Conservation (phyloP, 2,113 vertebrate species). For the Odocoileus virginianus region DNA sequence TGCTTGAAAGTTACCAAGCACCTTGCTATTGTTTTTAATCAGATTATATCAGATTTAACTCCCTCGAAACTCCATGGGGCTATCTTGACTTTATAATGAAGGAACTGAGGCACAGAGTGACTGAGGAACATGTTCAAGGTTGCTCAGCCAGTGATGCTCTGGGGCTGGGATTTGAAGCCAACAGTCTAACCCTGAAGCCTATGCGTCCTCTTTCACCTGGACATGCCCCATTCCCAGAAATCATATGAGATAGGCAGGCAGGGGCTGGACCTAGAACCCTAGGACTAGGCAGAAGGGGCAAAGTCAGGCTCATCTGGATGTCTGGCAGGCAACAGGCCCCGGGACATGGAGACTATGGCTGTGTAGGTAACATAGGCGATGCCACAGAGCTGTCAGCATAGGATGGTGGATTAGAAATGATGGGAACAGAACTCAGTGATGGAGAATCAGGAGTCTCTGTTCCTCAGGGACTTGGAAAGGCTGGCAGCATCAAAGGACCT, state of each 20-base stretch:
- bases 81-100: neutral
- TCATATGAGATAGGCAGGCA: neutral
- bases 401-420: neutral
- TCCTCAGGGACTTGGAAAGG: neutral
- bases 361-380: neutral
- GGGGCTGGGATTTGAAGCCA: neutral
- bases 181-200: neutral
- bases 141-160: neutral
- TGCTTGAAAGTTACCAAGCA: neutral
- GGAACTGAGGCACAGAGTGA: neutral
- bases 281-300: neutral
- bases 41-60: neutral
- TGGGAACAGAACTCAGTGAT: neutral
- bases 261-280: neutral
- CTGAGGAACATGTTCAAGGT: neutral
- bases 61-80: neutral
- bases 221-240: neutral
- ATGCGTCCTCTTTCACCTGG: fast-evolving
- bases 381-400: neutral
- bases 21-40: neutral
- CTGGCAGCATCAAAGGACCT: neutral
- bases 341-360: neutral
- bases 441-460: neutral
- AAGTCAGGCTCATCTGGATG: neutral
- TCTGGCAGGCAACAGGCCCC: neutral